Evolutionary conservation across 2,797 vertebrate species (phyloP).

Genomic region (Sebastes diaconus): DNA sequence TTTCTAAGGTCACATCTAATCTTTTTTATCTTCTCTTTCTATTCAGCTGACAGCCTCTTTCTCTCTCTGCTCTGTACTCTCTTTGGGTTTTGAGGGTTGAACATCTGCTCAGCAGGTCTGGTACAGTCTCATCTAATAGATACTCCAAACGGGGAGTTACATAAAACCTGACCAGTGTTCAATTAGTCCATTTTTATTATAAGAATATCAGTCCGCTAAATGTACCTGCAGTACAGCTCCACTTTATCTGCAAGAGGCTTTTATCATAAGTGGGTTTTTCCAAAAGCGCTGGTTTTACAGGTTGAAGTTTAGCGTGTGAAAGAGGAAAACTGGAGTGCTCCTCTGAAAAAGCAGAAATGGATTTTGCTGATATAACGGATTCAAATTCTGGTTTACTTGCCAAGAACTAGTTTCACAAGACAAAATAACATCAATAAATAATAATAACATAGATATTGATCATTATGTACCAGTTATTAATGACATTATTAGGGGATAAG

Average conservation of each 20-base stretch:
- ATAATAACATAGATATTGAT: not conserved
- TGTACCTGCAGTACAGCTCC: not conserved
- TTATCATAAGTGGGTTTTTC: not conserved
- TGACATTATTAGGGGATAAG: not conserved
- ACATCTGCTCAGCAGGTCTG: slow-evolving; percentile 19
- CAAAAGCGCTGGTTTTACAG: not conserved
- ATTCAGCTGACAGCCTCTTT: not conserved
- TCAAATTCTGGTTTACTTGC: not conserved
- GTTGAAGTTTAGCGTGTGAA: not conserved
- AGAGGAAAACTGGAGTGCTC: not conserved
- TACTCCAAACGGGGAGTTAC: not conserved
- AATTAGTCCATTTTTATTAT: slow-evolving; percentile 8
- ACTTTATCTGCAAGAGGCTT: not conserved
- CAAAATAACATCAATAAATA: not conserved
- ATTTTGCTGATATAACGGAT: not conserved
- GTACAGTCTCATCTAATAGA: slow-evolving; percentile 2
- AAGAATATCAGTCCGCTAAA: not conserved
- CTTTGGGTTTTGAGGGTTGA: slow-evolving; percentile 8
- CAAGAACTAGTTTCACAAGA: not conserved
- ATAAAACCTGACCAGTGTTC: slow-evolving; percentile 19
- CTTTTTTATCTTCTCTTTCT: not conserved
- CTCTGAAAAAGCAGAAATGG: not conserved
- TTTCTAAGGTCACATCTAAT: slow-evolving; percentile 10
- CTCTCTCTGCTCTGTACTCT: not conserved
- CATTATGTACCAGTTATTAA: not conserved